These are phyloP conservation scores for Rhinophrynus dorsalis DNA, from an alignment of 2,797 vertebrate genomes.

Conservation along the genomic window DNA sequence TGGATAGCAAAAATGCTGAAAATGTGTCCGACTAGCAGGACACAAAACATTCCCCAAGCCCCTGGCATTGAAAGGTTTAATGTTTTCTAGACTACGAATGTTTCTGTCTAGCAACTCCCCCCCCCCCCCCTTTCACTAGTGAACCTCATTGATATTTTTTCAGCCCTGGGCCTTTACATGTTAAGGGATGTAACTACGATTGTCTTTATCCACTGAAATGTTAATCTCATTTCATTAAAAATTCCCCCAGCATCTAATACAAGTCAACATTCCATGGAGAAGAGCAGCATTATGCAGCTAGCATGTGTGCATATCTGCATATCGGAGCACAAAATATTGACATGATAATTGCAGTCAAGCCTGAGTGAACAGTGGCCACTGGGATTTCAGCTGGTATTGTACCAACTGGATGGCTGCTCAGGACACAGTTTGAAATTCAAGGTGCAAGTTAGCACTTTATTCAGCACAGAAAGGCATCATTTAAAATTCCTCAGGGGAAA, in stretches of 20 bases:
- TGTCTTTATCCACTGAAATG: constrained; percentile 65
- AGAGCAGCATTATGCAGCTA: constrained; percentile 78
- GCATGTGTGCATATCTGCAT: constrained; percentile 81
- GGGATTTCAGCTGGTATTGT: constrained; percentile 88
- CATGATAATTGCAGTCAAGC: constrained; percentile 98
- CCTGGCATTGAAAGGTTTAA: too few species aligned
- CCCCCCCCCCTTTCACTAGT: too few species aligned
- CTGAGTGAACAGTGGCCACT: constrained; percentile 76
- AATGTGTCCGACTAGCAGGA: too few species aligned
- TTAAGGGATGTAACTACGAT: constrained; percentile 66
- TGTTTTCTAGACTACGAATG: too few species aligned
- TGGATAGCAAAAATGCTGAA: too few species aligned
- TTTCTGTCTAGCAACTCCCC: too few species aligned
- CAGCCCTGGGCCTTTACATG: constrained; percentile 59
- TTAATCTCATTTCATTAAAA: constrained; percentile 73
- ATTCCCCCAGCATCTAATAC: constrained; percentile 71
- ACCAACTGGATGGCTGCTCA: constrained; percentile 93
- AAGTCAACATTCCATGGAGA: constrained; percentile 79
- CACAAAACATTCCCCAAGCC: too few species aligned
- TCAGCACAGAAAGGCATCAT: constrained; percentile 87
- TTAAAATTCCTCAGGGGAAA: constrained; percentile 82
- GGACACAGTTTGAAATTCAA: constrained; percentile 89
- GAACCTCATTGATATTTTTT: too few species aligned
- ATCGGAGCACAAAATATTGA: constrained; percentile 91
- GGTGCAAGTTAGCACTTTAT: constrained; percentile 87